Conservation (phyloP, 2,888 invertebrate species). For the Steromphala cineraria region DNA sequence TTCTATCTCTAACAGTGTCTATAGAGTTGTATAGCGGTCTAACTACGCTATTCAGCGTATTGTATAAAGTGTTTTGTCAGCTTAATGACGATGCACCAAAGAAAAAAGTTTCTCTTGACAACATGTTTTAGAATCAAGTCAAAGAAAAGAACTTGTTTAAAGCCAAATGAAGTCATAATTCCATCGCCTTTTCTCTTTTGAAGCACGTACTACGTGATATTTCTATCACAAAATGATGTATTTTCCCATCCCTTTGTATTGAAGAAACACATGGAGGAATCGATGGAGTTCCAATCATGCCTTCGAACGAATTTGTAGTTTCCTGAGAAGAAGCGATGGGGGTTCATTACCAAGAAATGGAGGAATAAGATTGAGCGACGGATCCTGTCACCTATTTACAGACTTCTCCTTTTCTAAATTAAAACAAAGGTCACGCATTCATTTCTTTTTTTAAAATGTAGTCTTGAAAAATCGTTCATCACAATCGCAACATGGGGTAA, state of each 20-base stretch:
- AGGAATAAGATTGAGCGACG: neutral
- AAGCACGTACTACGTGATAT: neutral
- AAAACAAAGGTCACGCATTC: too few relatives aligned
- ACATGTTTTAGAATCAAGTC: neutral
- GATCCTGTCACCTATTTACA: neutral
- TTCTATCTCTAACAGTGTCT: too few relatives aligned
- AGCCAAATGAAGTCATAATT: neutral
- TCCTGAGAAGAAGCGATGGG: neutral
- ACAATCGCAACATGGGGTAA: too few relatives aligned
- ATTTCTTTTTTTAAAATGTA: too few relatives aligned
- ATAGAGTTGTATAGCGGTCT: too few relatives aligned
- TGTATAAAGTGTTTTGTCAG: too few relatives aligned
- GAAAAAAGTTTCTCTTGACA: neutral
- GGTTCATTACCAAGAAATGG: neutral
- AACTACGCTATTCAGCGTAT: too few relatives aligned
- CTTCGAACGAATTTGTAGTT: neutral
- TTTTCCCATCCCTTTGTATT: neutral
- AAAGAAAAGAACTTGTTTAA: neutral
- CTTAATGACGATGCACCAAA: too few relatives aligned
- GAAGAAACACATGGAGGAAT: neutral
- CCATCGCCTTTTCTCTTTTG: slow-evolving; percentile 3
- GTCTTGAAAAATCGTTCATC: too few relatives aligned
- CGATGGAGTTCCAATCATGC: neutral
- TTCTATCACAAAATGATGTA: slow-evolving; percentile 7
- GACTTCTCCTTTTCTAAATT: neutral